phyloP scores from a whole-genome alignment of 23 tunicate genomes.

The Oikopleura dioica region DNA sequence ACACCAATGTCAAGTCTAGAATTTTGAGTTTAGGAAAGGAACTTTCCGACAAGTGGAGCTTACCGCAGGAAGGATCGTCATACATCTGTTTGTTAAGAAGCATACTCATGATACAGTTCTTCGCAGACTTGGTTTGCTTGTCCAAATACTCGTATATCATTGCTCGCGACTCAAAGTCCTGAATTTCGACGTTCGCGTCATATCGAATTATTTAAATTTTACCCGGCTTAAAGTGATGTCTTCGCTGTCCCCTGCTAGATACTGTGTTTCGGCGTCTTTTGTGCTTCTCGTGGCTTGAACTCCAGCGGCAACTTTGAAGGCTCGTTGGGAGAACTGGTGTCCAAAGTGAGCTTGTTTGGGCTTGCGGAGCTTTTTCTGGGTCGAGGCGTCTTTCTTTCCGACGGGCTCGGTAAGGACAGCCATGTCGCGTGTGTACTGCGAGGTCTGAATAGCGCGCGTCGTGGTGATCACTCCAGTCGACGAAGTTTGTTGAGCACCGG shows the following conservation, averaged over 20 bases:
- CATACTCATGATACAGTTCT: not conserved
- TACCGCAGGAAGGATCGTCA: no score
- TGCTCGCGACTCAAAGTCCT: no score
- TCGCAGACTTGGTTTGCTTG: no score
- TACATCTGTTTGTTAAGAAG: not conserved
- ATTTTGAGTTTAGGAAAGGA: not conserved
- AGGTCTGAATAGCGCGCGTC: slow-evolving; percentile 6
- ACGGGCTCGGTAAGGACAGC: not conserved
- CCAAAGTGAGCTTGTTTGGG: not conserved
- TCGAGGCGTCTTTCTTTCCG: not conserved
- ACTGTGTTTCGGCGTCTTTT: not conserved
- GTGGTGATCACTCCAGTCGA: not conserved
- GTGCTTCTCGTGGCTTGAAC: not conserved
- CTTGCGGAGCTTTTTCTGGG: not conserved
- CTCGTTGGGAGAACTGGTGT: not conserved
- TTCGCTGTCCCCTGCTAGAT: not conserved
- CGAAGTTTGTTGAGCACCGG: not conserved
- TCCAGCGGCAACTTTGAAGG: not conserved
- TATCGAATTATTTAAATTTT: no score
- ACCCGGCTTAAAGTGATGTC: no score
- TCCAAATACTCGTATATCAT: no score
- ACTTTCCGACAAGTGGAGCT: no score
- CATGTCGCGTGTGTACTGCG: not conserved
- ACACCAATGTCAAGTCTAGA: not conserved
- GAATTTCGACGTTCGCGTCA: no score